A percentile compares a stretch with the other conserved stretches of the same genome.
Conservation (phyloP, 2,888 invertebrate species). For the Theretra japonica region DNA sequence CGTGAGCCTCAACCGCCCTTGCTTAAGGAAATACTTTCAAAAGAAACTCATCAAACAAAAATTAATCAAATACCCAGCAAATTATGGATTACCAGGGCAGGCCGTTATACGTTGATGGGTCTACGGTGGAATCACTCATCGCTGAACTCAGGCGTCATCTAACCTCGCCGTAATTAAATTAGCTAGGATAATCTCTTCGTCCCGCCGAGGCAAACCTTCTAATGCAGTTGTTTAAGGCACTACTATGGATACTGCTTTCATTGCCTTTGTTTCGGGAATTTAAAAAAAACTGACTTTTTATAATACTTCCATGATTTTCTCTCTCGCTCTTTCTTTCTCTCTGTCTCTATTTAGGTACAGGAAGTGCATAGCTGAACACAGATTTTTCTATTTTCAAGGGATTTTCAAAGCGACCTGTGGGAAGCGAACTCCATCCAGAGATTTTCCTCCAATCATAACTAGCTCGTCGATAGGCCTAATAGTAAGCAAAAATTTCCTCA, state of each 20-base stretch:
- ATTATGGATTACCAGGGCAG: not conserved
- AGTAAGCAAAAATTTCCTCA: too few species aligned
- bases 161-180: conserved; percentile 27
- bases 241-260: not conserved
- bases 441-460: too few species aligned
- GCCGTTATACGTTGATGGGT: conserved; percentile 4
- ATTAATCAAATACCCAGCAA: not conserved
- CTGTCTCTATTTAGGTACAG: too few species aligned
- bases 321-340: too few species aligned
- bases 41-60: conserved; percentile 20
- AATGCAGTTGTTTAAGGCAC: conserved; percentile 17
- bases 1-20: too few species aligned
- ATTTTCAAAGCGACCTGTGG: too few species aligned
- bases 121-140: conserved; percentile 11
- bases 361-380: too few species aligned
- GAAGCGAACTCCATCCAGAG: too few species aligned
- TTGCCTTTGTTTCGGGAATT: not conserved
- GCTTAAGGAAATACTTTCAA: not conserved
- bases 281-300: not conserved
- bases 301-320: not conserved
- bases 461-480: too few species aligned
- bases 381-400: too few species aligned
- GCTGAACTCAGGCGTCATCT: conserved; percentile 20
- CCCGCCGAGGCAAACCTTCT: conserved; percentile 7
- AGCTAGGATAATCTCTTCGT: conserved; percentile 25